Evolutionary conservation across 2,888 invertebrate genomes (phyloP).

Genomic region (Heliconius aoede): DNA sequence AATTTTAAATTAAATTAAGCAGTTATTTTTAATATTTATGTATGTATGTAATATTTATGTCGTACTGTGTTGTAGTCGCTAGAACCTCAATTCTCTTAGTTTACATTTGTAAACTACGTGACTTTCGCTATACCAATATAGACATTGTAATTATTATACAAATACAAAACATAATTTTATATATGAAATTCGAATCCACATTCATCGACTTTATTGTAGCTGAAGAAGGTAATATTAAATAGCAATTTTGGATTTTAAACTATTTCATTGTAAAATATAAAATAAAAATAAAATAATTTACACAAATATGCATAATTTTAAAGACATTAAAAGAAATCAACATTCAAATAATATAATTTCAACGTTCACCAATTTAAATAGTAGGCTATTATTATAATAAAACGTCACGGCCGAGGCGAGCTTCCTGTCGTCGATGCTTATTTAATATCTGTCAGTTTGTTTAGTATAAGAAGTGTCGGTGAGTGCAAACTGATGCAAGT

Average conservation of each 20-base stretch:
- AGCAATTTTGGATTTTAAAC: no score
- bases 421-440: constrained; percentile 64
- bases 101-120: no score
- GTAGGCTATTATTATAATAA: constrained; percentile 25
- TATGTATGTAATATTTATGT: no score
- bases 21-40: not conserved
- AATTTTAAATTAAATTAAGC: not conserved
- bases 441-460: constrained; percentile 70
- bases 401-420: constrained; percentile 60
- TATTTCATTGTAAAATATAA: no score
- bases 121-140: not conserved
- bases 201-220: not conserved
- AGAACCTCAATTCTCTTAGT: not conserved
- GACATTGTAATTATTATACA: not conserved
- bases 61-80: not conserved
- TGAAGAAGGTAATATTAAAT: no score
- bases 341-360: not conserved
- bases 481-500: constrained; percentile 68
- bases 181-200: not conserved
- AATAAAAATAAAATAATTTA: no score
- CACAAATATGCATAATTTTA: not conserved
- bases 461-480: constrained; percentile 62
- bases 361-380: constrained; percentile 26
- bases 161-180: not conserved
- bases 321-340: not conserved